These are phyloP conservation scores for Doris montereyensis DNA, from an alignment of 2,888 invertebrate genomes.

Conservation along the genomic window DNA sequence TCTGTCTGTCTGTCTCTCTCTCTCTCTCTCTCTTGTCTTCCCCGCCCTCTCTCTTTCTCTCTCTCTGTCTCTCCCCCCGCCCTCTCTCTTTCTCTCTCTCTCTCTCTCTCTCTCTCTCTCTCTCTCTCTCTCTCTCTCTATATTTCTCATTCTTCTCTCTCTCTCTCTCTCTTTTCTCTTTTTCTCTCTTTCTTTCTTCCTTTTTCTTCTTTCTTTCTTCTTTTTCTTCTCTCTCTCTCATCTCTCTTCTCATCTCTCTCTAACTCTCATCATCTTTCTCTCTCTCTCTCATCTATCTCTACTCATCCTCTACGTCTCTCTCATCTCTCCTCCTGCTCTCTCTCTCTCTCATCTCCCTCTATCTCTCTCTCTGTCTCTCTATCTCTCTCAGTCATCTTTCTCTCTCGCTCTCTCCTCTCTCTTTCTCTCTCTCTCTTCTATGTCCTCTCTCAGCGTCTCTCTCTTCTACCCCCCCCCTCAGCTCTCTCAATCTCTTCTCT, in stretches of 20 bases:
- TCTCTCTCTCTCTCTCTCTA: neutral
- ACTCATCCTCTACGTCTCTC: neutral
- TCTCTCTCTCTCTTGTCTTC: constrained; percentile 1
- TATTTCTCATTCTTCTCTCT: neutral
- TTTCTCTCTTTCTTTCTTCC: neutral
- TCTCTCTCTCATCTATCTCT: neutral
- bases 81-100: neutral
- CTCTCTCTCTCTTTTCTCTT: neutral
- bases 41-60: neutral
- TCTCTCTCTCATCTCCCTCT: neutral
- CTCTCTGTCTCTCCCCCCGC: neutral
- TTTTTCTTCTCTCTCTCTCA: neutral
- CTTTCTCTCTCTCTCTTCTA: neutral
- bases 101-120: neutral
- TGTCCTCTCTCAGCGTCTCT: neutral
- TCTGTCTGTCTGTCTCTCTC: neutral
- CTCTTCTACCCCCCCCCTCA: neutral
- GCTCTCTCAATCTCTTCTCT: neutral
- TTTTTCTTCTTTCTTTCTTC: neutral
- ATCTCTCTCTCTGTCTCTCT: neutral
- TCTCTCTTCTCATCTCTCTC: neutral
- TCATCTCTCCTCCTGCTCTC: neutral
- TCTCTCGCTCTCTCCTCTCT: neutral
- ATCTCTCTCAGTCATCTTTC: no score
- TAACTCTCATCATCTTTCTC: neutral